Evolutionary conservation across 2,888 invertebrate genomes (phyloP), one percentile per base, ranked within the genome.

Genomic region (Ectemnius lituratus): DNA sequence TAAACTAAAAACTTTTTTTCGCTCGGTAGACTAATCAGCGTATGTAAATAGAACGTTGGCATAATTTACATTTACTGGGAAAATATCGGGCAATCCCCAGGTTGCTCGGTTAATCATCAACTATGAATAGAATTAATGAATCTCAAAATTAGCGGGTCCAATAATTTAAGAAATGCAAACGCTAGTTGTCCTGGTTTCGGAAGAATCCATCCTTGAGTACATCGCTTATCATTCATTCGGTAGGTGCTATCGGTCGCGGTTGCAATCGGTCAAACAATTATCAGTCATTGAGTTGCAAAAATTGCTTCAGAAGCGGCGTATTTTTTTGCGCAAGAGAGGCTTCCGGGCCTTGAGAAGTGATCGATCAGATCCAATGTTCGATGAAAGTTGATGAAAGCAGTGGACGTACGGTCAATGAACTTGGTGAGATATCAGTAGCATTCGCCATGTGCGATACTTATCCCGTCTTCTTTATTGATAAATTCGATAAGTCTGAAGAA

Each of bases 371-470:
- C n/a, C 52, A 14, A 11, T 13, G 52, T 52, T 2, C 14, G 52
- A 52, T 52, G 52, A 52, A 52, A 52, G 52, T 52, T 14, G n/a
- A 52, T 52, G 52, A 52, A 52, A 52, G 4, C 52, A 14, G 52
- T 52, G n/a, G 52, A 4, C 52, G 52, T 5, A 16, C 52, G 52
- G 52, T 52, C 52, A 52, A 52, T 16, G 52, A 52, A 14, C 52
- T 16, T 13, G 49, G 16, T 8, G 52, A 52, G 52, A 52, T 52
- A 52, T 14, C 52, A 52, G 52, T 52, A 23, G 23, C 23, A 52
- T 52, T 52, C 52, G 52, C 52, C 52, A 52, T 52, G n/a, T 16
- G 52, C 52, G 52, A 52, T 52, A 16, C 52, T 52, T 52, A 52
- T 52, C 11, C 37, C 52, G 16, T 52, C n/a, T 16, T n/a, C 52